Evolutionary conservation across 1,140 invertebrate genomes (phyloP), one percentile per base, ranked within the genome.

Genomic region (Papilio helenus): DNA sequence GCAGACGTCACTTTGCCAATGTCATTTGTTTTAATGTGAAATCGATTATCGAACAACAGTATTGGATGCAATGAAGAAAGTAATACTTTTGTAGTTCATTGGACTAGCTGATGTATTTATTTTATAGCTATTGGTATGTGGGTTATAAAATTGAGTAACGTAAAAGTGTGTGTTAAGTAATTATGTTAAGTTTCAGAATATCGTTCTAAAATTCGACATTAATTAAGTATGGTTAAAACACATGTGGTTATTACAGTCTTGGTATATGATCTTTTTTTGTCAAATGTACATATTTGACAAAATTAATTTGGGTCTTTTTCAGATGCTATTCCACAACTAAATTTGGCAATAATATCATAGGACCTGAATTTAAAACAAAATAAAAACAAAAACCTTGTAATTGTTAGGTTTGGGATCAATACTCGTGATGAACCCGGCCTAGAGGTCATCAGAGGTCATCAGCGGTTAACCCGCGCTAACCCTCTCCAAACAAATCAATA

Each of bases 401-500:
- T 58, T 5, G 46, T 55, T 55, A 76, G 23, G 74, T 61, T 58
- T 51, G 26, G 74, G 49, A 76, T 76, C 74, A 76, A 77, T 65
- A 77, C 58, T 65, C 34, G n/a, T 44, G 76, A 77, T 65, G 76
- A 61, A 58, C 76, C 44, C 34, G 14, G 29, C 20, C 76, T 65
- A 39, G 34, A 39, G 34, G 34, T 39, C 34, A 61, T 61, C 76
- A 26, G n/a, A 39, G 76, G 76, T 77, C 76, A 77, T 77, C 55
- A 61, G 44, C 55, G 55, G 55, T 77, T 77, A 65, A 77, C 76
- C 76, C 44, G 42, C 74, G 74, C 76, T 77, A 77, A 77, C 76
- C 76, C 76, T 77, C 58, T 77, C 76, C 61, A 65, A 77, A 77
- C 76, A 77, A 58, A 77, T 77, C 76, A 77, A 77, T 77, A 77